phyloP scores from a whole-genome alignment of 2,113 vertebrate genomes.

The Stictonetta naevosa region DNA sequence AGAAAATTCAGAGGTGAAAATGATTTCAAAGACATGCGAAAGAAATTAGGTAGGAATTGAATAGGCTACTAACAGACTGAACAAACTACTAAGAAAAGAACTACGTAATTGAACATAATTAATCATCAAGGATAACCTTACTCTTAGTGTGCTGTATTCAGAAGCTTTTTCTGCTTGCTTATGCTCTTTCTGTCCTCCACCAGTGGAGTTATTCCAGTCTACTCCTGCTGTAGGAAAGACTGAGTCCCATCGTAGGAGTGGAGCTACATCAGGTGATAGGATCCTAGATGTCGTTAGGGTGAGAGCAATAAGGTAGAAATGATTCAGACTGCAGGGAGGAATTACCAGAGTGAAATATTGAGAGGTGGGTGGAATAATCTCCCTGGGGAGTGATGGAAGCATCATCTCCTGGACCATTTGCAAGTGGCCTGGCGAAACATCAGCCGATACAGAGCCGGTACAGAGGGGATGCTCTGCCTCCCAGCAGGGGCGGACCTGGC shows the following conservation, averaged over 20 bases:
- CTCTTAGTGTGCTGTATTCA: not conserved
- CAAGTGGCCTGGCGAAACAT: not conserved
- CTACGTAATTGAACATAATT: not conserved
- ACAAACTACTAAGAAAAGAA: not conserved
- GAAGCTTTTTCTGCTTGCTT: not conserved
- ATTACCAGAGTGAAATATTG: conserved; percentile 1
- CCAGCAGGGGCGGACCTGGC: not conserved
- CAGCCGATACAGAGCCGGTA: not conserved
- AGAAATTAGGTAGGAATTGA: not conserved
- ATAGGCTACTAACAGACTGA: not conserved
- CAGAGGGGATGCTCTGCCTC: not conserved
- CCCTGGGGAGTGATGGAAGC: not conserved
- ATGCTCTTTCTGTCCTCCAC: not conserved
- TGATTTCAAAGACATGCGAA: not conserved
- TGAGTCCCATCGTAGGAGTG: not conserved
- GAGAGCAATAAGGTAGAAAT: conserved; percentile 7
- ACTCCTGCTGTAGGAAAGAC: not conserved
- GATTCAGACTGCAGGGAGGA: conserved; percentile 33
- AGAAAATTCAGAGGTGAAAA: not conserved
- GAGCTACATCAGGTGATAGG: not conserved
- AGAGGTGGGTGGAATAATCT: not conserved
- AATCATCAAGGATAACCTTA: not conserved
- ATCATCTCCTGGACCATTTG: conserved; percentile 36
- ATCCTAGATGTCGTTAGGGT: not conserved
- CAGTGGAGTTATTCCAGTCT: not conserved